These are phyloP conservation scores for Columba janthina DNA, from an alignment of 2,113 vertebrate genomes.

Conservation along the genomic window DNA sequence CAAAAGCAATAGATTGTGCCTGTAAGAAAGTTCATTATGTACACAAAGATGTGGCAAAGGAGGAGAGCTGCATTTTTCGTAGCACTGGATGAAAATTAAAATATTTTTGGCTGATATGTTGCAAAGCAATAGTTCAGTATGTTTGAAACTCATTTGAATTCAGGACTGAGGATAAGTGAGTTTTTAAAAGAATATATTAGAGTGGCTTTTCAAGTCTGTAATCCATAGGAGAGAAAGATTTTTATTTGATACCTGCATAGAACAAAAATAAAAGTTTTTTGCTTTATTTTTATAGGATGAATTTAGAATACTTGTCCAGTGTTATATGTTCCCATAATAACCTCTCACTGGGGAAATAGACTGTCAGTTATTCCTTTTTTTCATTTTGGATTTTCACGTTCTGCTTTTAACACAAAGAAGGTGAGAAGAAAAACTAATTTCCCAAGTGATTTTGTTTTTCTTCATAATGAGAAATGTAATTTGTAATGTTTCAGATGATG, in stretches of 20 bases:
- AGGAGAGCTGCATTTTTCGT: constrained; percentile 66
- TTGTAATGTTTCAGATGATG: constrained; percentile 5
- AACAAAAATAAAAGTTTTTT: not conserved
- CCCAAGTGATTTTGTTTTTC: constrained; percentile 34
- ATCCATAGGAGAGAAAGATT: not conserved
- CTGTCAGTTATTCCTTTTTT: not conserved
- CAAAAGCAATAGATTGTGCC: constrained; percentile 15
- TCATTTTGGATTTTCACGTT: constrained; percentile 7
- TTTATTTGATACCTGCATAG: not conserved
- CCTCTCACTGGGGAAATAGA: not conserved
- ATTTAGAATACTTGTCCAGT: not conserved
- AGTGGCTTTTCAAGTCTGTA: constrained; percentile 9
- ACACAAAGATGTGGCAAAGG: not conserved
- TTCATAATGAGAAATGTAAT: constrained; percentile 11
- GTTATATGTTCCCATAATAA: constrained; percentile 8
- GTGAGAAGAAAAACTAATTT: constrained; percentile 55
- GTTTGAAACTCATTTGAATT: constrained; percentile 74
- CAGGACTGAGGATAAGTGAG: constrained; percentile 7
- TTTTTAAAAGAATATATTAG: constrained; percentile 51
- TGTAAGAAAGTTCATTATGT: constrained; percentile 67
- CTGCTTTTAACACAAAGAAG: constrained; percentile 21
- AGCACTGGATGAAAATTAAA: constrained; percentile 68
- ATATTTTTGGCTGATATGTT: constrained; percentile 59
- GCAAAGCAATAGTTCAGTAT: constrained; percentile 46
- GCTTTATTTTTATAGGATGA: not conserved